phyloP scores from a whole-genome alignment of 2,113 vertebrate genomes.

The Peromyscus polionotus region DNA sequence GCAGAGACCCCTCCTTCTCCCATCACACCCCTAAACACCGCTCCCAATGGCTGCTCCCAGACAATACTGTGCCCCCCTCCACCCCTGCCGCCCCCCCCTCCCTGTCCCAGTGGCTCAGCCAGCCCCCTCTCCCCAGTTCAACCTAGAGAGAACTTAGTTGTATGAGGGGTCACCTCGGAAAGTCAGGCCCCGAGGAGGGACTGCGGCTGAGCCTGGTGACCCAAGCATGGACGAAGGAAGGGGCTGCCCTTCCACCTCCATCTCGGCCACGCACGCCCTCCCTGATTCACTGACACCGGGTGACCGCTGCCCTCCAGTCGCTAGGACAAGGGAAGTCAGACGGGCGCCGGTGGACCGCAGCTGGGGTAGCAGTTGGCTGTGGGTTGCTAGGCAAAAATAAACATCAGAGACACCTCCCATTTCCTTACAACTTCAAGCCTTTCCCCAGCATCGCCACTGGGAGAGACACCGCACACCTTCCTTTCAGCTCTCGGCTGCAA shows the following conservation, averaged over 20 bases:
- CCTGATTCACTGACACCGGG: conserved; percentile 70
- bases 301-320: conserved; percentile 74
- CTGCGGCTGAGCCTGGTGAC: conserved; percentile 41
- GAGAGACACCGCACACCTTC: conserved; percentile 74
- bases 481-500: background rate
- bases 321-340: conserved; percentile 73
- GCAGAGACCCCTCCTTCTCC: conserved; percentile 69
- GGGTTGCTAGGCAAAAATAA: conserved; percentile 85
- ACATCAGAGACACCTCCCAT: conserved; percentile 79
- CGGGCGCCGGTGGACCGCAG: conserved; percentile 69
- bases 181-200: conserved; percentile 16
- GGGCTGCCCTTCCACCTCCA: conserved; percentile 56
- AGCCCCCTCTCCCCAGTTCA: background rate
- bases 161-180: conserved; percentile 63
- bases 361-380: conserved; percentile 76
- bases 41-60: conserved; percentile 54
- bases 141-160: conserved; percentile 63
- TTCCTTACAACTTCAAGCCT: conserved; percentile 65
- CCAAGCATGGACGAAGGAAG: conserved; percentile 34
- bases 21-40: conserved; percentile 54
- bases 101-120: background rate
- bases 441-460: conserved; percentile 42
- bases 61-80: conserved; percentile 24
- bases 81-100: too few species aligned
- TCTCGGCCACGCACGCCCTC: conserved; percentile 38